Base-by-base conservation (phyloP, 2,888 invertebrate species). In the Zygothrica quintamaculata region DNA sequence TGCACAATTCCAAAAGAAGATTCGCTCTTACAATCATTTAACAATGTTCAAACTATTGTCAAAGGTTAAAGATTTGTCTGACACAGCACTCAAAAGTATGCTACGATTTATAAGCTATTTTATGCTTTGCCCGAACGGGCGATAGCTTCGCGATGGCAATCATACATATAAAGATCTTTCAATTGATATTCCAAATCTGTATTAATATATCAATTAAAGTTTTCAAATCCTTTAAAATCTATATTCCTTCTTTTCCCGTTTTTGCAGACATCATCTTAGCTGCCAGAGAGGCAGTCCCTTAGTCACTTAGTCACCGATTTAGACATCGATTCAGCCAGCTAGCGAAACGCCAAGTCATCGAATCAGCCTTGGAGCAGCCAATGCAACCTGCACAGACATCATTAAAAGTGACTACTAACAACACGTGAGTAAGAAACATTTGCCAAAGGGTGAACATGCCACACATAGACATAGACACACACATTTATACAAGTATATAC, bases 381-480 rank as follows among this genome's bases (percentile, higher is more conserved):
- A 80, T 80, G 80, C 80, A 81, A 80, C 67, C 81, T 75, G 70
- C 67, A 81, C 82, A 78, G 80, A 79, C 82, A 76, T 51, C 79
- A 71, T 74, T 78, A 74, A 71, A 81, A 69, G 66, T 60, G 60
- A 81, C 65, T 71, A 76, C 40, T 65, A 81, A 78, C 74, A 56
- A 77, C 65, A 79, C 82, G 85, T 85, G 61, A 82, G 79, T 77
- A 70, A 42, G 40, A 56, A 48, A 46, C 47, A 40, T 15, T 29
- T 39, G 48, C 58, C 50, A 56, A 13, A 46, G 57, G 36, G 33
- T 11, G 40, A 31, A 47, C 7, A 34, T 26, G 44, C 16, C n/a
- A 15, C 9, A 37, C 26, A n/a, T 26, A 36, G 29, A 36, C 55
- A 51, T 37, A 40, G 52, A 47, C 59, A 59, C 42, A 51, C 47